Evolutionary conservation across 2,888 invertebrate species (phyloP).

Genomic region (Synergus laeviventris): DNA sequence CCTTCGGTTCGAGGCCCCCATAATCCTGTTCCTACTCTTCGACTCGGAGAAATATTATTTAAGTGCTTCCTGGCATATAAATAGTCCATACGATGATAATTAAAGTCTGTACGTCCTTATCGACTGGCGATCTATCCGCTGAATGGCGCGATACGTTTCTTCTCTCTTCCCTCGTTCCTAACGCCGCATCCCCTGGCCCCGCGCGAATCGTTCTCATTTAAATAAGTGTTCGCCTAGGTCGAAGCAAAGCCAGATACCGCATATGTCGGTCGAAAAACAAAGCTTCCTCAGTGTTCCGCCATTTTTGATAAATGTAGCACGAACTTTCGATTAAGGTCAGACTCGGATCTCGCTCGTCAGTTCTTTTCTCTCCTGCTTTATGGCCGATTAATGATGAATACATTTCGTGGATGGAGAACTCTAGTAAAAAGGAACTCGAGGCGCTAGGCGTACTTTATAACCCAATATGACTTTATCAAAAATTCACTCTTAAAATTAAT

Average conservation of each 20-base stretch:
- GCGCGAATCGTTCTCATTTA: constrained; percentile 55
- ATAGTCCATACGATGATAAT: constrained; percentile 74
- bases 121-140: constrained; percentile 56
- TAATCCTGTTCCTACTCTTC: constrained; percentile 63
- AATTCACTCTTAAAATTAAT: no score
- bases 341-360: constrained; percentile 22
- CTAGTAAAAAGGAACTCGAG: not conserved
- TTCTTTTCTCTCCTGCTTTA: constrained; percentile 24
- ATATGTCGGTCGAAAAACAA: constrained; percentile 33
- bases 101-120: constrained; percentile 65
- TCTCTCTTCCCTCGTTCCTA: constrained; percentile 42
- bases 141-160: constrained; percentile 56
- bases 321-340: constrained; percentile 36
- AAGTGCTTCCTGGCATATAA: constrained; percentile 76
- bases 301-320: constrained; percentile 40
- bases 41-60: constrained; percentile 74
- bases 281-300: constrained; percentile 31
- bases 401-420: constrained; percentile 31
- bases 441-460: no score
- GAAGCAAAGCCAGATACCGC: constrained; percentile 9
- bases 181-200: constrained; percentile 43
- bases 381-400: constrained; percentile 31
- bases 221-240: constrained; percentile 55
- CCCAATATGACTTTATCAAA: no score
- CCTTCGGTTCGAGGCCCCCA: constrained; percentile 58